phyloP scores from a whole-genome alignment of 2,113 vertebrate species.

The Todiramphus chloris region DNA sequence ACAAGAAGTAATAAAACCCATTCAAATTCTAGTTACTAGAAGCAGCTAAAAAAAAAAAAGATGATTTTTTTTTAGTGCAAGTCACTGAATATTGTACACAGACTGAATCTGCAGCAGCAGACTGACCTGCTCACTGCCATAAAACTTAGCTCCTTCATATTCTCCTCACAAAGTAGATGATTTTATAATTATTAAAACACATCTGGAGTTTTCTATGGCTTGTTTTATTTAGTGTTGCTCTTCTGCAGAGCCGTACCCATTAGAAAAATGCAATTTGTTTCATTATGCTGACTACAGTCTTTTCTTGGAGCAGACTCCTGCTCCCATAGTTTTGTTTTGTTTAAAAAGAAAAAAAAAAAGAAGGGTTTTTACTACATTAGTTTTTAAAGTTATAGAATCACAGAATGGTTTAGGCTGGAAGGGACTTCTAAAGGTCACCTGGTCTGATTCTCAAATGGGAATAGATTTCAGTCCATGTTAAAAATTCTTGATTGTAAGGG shows the following conservation, averaged over 20 bases:
- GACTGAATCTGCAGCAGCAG: neutral
- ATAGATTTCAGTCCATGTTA: no score
- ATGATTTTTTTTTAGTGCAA: neutral
- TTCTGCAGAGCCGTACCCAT: neutral
- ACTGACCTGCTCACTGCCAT: neutral
- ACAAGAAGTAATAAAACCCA: neutral
- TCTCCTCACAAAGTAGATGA: neutral
- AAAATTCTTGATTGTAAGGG: no score
- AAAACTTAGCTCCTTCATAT: neutral
- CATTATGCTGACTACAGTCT: neutral
- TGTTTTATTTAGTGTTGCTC: neutral
- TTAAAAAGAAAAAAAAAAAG: neutral
- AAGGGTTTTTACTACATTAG: neutral
- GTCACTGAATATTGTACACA: neutral
- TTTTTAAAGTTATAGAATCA: neutral
- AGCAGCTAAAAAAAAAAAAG: neutral
- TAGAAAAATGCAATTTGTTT: neutral
- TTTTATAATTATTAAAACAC: neutral
- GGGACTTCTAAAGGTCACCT: neutral
- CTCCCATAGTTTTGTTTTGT: neutral
- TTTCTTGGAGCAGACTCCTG: neutral
- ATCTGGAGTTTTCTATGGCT: neutral
- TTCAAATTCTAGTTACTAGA: neutral
- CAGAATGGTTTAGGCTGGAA: neutral
- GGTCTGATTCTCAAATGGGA: neutral